These are phyloP conservation scores for Lepus townsendii DNA, from an alignment of 2,797 vertebrate species.

Conservation along the genomic window DNA sequence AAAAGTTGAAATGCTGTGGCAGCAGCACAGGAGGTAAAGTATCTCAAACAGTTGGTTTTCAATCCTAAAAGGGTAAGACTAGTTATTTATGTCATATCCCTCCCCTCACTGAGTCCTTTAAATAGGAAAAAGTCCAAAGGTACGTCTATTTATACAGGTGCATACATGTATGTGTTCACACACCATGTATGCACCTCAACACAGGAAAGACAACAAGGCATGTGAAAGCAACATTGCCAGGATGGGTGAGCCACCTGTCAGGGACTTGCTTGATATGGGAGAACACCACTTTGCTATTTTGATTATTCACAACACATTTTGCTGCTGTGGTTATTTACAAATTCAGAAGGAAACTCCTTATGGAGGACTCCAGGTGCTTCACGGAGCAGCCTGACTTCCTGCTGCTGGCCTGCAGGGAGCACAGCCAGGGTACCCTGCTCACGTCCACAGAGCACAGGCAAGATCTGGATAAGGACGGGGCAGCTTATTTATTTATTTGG, in stretches of 20 bases:
- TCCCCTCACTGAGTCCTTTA: background rate
- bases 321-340: background rate
- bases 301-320: background rate
- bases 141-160: background rate
- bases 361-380: background rate
- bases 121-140: background rate
- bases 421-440: rapidly evolving
- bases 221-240: background rate
- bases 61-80: background rate
- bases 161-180: background rate
- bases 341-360: background rate
- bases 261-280: background rate
- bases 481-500: too few relatives aligned
- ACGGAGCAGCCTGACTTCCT: background rate
- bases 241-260: background rate
- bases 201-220: background rate
- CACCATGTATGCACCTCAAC: background rate
- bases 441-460: rapidly evolving
- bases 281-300: background rate
- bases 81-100: background rate
- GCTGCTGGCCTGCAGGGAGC: background rate
- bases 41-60: background rate
- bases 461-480: background rate
- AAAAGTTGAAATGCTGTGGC: background rate
- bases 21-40: background rate